These are phyloP conservation scores for Plumapathes pennacea DNA, from an alignment of 92 coral and sea anemone genomes.

Conservation along the genomic window DNA sequence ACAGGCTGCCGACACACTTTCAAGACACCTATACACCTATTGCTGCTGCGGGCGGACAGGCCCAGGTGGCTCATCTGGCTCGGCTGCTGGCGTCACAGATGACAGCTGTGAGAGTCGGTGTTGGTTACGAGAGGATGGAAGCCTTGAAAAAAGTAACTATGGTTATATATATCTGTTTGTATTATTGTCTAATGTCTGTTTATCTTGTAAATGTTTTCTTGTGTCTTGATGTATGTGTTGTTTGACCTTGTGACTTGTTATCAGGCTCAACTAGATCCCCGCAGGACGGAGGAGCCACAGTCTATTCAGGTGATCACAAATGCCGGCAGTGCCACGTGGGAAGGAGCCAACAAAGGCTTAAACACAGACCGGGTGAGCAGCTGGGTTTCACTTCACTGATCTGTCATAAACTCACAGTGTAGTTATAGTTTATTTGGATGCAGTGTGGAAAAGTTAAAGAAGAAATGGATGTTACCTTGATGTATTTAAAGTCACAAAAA, in stretches of 20 bases:
- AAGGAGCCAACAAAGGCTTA: too few relatives aligned
- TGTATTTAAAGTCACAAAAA: too few relatives aligned
- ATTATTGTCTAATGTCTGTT: background rate
- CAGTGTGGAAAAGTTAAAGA: too few relatives aligned
- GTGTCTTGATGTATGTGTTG: background rate
- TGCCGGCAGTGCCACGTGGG: too few relatives aligned
- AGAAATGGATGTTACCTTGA: too few relatives aligned
- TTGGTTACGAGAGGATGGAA: constrained; percentile 93
- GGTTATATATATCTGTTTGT: background rate
- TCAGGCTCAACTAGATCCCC: constrained; percentile 83
- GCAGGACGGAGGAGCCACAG: constrained; percentile 58
- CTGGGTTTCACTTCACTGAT: too few relatives aligned
- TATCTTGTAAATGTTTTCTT: background rate
- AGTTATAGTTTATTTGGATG: too few relatives aligned
- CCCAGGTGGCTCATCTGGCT: constrained; percentile 98
- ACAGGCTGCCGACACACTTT: constrained; percentile 83
- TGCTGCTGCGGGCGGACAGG: constrained; percentile 98
- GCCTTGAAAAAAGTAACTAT: constrained; percentile 79
- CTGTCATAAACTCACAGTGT: too few relatives aligned
- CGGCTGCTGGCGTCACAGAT: constrained; percentile 94
- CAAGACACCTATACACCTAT: constrained; percentile 98
- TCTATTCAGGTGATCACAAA: constrained; percentile 78
- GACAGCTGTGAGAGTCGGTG: constrained; percentile 87
- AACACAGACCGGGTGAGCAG: too few relatives aligned
- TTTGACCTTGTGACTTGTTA: background rate